phyloP scores from a whole-genome alignment of 2,113 vertebrate genomes.

The Ctenomys sociabilis region DNA sequence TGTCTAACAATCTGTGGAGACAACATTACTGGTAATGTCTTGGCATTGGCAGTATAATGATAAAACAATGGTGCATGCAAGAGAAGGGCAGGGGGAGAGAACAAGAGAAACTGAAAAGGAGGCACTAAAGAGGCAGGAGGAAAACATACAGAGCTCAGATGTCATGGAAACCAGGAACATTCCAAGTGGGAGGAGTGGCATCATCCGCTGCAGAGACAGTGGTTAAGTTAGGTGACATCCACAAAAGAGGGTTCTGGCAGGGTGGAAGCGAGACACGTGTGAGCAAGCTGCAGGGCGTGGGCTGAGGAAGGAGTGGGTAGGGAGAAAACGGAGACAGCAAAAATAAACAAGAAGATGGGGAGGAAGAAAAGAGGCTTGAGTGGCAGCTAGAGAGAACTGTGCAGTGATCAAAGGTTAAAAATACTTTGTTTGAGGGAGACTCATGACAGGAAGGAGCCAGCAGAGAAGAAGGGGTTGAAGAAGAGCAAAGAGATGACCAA shows the following conservation, averaged over 20 bases:
- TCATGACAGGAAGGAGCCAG: background rate
- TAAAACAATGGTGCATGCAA: background rate
- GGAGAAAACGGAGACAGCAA: background rate
- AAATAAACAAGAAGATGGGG: background rate
- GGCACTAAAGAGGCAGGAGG: background rate
- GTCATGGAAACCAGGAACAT: constrained; percentile 7
- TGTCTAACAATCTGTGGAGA: background rate
- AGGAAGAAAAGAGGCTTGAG: background rate
- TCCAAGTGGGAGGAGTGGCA: background rate
- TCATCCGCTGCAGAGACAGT: background rate
- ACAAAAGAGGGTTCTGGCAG: too few species aligned
- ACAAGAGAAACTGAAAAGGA: background rate
- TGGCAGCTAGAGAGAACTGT: background rate
- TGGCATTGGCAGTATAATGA: background rate
- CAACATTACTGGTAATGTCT: background rate
- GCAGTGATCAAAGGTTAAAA: background rate
- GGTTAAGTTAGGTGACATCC: background rate
- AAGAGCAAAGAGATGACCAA: background rate
- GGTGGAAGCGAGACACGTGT: background rate
- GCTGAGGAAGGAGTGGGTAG: background rate
- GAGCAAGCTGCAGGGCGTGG: background rate
- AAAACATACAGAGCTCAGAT: background rate
- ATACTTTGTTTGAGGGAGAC: background rate
- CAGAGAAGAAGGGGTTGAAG: background rate
- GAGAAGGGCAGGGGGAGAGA: background rate